These are phyloP conservation scores for Apis dorsata DNA, from an alignment of 1,140 invertebrate genomes.

Conservation along the genomic window DNA sequence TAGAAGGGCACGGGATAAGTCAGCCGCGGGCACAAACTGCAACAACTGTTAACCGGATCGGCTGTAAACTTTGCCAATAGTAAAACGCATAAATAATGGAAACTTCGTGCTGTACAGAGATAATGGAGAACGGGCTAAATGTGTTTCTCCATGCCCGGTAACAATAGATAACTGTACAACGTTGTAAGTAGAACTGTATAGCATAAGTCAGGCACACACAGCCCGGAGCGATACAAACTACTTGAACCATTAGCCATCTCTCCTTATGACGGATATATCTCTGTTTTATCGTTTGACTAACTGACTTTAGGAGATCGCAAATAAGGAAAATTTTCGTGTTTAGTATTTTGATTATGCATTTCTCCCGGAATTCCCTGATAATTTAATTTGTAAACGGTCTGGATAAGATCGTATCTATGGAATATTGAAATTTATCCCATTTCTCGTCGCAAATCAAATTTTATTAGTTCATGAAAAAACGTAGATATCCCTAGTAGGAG, in stretches of 20 bases:
- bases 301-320: background rate
- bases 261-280: background rate
- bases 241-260: background rate
- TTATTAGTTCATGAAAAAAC: too few species aligned
- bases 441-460: too few species aligned
- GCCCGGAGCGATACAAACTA: background rate
- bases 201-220: conserved; percentile 11
- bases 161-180: conserved; percentile 39
- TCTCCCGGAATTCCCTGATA: too few species aligned
- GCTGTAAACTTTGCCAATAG: conserved; percentile 19
- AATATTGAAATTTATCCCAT: too few species aligned
- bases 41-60: conserved; percentile 42
- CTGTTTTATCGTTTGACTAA: background rate
- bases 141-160: conserved; percentile 24
- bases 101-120: conserved; percentile 19
- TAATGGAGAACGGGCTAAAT: conserved; percentile 31
- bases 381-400: too few species aligned
- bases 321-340: too few species aligned
- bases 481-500: too few species aligned
- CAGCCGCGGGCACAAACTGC: conserved; percentile 25
- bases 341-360: too few species aligned
- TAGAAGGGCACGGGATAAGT: conserved; percentile 27
- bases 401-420: too few species aligned
- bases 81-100: conserved; percentile 43
- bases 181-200: conserved; percentile 18